Evolutionary conservation across 2,113 vertebrate genomes (phyloP), one percentile per base, ranked within the genome.

Genomic region (Anguilla rostrata): DNA sequence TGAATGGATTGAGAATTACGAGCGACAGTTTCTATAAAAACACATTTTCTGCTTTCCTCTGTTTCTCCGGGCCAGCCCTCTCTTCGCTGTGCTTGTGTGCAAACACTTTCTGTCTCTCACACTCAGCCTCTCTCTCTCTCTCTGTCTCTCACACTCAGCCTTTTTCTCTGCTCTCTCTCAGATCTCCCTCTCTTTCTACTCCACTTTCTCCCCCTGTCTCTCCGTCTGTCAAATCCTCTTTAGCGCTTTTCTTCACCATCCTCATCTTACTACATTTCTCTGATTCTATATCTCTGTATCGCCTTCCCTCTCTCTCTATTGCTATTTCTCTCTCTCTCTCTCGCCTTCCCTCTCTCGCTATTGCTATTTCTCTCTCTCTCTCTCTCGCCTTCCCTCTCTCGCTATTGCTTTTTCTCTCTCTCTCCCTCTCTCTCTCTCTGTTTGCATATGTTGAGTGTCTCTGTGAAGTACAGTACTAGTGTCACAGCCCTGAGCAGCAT

Each of bases 201-300:
- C 63, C n/a, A 83, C 83, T 86, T 79, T 83, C 29, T 85, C 26
- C 49, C 3, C 53, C 29, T 81, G n/a, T 78, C 63, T 83, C 46
- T 78, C 56, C 83, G 56, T 89, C 41, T 84, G 56, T 89, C 41
- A 75, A 56, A 85, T 84, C 86, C 80, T 85, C 16, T 34, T 82
- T 34, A 34, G 34, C 49, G 12, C 49, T 53, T 85, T 2, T 78
- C 41, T 49, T 7, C 79, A 26, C 26, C 60, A 66, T 66, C 60
- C 60, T 66, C 22, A 66, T 66, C 22, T 66, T 66, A 66, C 22
- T 66, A 66, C 8, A 66, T 26, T 4, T 66, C 8, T 66, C 60
- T 26, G 8, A 26, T 3, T 66, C 60, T 66, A 11, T 8, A 22
- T 26, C 20, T 66, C 8, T 66, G 5, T 66, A 22, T 66, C 41